Percentiles rank a stretch among this genome's conserved stretches.
These are phyloP conservation scores for Prunella fulvescens DNA, from an alignment of 2,113 vertebrate species.

Conservation along the genomic window DNA sequence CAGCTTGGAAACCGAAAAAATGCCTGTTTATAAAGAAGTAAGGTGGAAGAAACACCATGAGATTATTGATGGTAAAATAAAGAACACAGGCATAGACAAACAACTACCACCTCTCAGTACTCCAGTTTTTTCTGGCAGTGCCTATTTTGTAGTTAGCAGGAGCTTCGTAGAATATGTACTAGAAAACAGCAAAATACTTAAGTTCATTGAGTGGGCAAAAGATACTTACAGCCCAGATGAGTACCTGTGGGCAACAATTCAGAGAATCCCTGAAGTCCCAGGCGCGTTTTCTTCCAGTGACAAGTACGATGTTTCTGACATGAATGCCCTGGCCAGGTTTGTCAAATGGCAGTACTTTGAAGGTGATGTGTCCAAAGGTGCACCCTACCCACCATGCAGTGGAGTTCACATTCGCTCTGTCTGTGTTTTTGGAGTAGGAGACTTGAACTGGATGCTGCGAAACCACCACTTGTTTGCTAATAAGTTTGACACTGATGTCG, in stretches of 20 bases:
- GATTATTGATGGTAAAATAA: slow-evolving; percentile 73
- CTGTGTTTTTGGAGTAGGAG: slow-evolving; percentile 86
- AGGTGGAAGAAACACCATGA: slow-evolving; percentile 72
- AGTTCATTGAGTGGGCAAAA: slow-evolving; percentile 83
- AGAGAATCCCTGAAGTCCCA: slow-evolving; percentile 81
- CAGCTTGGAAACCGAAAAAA: slow-evolving; percentile 84
- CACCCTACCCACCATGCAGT: slow-evolving; percentile 80
- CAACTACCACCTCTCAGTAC: slow-evolving; percentile 73
- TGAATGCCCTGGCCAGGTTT: slow-evolving; percentile 80
- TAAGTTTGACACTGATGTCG: slow-evolving; percentile 84
- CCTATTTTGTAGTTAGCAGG: slow-evolving; percentile 85
- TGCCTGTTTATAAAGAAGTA: slow-evolving; percentile 73
- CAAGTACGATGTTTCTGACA: slow-evolving; percentile 84
- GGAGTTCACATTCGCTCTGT: slow-evolving; percentile 79
- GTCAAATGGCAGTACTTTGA: slow-evolving; percentile 87
- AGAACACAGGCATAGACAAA: slow-evolving; percentile 70
- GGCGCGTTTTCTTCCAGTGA: slow-evolving; percentile 73
- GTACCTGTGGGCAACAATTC: slow-evolving; percentile 89
- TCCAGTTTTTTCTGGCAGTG: slow-evolving; percentile 83
- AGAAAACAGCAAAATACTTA: slow-evolving; percentile 66
- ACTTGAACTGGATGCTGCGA: slow-evolving; percentile 81
- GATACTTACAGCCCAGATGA: slow-evolving; percentile 91
- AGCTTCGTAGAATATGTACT: slow-evolving; percentile 77
- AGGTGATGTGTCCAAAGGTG: slow-evolving; percentile 70
- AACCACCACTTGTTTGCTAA: slow-evolving; percentile 90